Percentiles rank a stretch among this genome's conserved stretches.
Conservation (phyloP, 92 coral and sea anemone genomes). For the Zoanthus gigantus region DNA sequence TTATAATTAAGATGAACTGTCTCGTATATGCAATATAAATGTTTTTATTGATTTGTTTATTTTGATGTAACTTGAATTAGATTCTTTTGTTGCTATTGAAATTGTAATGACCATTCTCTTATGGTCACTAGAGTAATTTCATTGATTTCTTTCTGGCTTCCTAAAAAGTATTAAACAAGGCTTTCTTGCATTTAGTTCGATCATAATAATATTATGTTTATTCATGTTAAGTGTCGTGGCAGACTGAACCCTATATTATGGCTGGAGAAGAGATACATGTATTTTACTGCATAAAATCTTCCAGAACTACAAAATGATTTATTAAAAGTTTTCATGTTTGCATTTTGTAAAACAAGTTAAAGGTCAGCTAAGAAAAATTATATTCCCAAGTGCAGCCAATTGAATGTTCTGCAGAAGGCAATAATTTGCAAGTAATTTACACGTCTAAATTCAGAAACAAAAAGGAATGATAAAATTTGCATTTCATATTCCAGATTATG, state of each 20-base stretch:
- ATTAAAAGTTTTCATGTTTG: constrained; percentile 2
- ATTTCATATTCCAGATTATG: background rate
- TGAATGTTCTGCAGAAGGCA: constrained; percentile 7
- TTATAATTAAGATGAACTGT: background rate
- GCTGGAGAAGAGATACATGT: background rate
- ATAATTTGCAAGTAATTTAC: constrained; percentile 38
- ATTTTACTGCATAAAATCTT: background rate
- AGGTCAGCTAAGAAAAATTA: constrained; percentile 30
- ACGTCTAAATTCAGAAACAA: constrained; percentile 9
- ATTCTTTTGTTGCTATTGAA: constrained; percentile 36
- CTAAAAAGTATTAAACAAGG: constrained; percentile 12
- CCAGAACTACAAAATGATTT: background rate
- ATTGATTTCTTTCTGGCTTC: background rate
- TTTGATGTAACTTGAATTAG: background rate
- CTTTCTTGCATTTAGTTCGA: background rate
- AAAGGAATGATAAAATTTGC: constrained; percentile 20
- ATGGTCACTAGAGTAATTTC: constrained; percentile 7
- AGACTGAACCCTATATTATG: background rate
- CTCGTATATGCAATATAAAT: background rate
- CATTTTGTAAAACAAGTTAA: background rate
- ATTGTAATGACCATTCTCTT: constrained; percentile 9
- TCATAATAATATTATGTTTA: background rate
- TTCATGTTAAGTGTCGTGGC: background rate
- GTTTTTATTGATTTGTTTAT: constrained; percentile 20
- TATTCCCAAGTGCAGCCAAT: constrained; percentile 7